Percentiles rank a stretch among this genome's conserved stretches.
Evolutionary conservation across 2,113 vertebrate species (phyloP).

Genomic region (Pteropus alecto): DNA sequence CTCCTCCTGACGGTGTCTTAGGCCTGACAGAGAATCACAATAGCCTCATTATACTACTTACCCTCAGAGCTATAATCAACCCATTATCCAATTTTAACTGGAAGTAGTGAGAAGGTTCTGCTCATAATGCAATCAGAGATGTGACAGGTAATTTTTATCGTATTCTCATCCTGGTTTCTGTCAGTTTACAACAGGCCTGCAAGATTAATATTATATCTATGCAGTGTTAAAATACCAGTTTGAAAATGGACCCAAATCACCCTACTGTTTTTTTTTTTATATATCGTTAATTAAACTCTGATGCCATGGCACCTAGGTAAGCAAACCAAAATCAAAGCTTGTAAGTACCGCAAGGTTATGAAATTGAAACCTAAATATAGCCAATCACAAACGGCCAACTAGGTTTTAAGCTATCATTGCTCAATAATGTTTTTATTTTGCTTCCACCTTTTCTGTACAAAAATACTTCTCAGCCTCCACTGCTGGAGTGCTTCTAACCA

Average conservation of each 20-base stretch:
- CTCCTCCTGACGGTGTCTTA: not conserved
- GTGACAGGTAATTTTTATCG: not conserved
- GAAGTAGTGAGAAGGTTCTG: not conserved
- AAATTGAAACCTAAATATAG: not conserved
- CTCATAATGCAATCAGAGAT: not conserved
- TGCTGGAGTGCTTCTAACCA: not conserved
- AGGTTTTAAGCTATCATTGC: not conserved
- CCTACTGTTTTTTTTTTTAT: not conserved
- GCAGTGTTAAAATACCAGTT: not conserved
- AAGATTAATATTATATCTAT: not conserved
- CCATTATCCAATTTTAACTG: not conserved
- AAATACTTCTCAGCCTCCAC: not conserved
- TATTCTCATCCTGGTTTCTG: not conserved
- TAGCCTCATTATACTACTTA: not conserved
- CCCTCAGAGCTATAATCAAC: not conserved
- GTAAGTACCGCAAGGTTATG: not conserved
- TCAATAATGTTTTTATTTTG: not conserved
- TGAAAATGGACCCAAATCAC: not conserved
- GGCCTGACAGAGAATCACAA: not conserved
- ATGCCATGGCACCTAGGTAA: not conserved
- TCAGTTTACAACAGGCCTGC: not conserved
- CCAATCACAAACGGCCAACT: no score
- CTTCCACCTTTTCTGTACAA: not conserved
- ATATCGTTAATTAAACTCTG: not conserved
- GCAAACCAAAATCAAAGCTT: not conserved